Evolutionary conservation across 2,797 vertebrate genomes (phyloP).

Genomic region (Ambastaia sidthimunki): DNA sequence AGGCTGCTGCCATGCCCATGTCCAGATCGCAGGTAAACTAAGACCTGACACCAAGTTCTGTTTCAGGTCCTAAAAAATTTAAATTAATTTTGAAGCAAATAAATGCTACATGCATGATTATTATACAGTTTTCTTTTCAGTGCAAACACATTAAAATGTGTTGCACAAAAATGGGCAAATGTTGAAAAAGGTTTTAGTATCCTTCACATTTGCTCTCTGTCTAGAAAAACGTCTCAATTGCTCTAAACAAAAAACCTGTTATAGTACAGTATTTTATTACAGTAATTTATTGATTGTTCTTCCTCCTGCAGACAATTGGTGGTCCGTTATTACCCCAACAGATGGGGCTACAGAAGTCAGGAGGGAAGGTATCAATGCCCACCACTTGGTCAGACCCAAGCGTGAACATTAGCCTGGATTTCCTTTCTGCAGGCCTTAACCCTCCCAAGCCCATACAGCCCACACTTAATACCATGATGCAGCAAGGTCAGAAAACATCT

Average conservation of each 20-base stretch:
- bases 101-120: no score
- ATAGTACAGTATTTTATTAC: not conserved
- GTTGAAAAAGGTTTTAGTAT: no score
- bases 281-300: not conserved
- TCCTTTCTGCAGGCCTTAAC: conserved; percentile 92
- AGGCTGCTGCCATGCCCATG: conserved; percentile 75
- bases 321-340: conserved; percentile 72
- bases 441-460: conserved; percentile 91
- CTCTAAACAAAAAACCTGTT: not conserved
- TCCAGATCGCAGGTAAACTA: conserved; percentile 83
- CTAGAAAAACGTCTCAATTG: not conserved
- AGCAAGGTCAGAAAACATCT: conserved; percentile 83
- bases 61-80: no score
- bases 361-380: conserved; percentile 85
- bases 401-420: conserved; percentile 98
- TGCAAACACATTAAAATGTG: no score
- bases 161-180: no score
- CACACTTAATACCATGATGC: conserved; percentile 94
- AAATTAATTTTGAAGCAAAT: no score
- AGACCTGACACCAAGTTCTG: no score
- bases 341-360: conserved; percentile 85
- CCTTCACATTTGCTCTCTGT: not conserved
- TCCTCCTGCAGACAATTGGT: conserved; percentile 68
- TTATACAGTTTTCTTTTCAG: no score
- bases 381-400: conserved; percentile 98